Evolutionary conservation across 2,888 invertebrate species (phyloP).

Genomic region (Scaptomyza polygonia): DNA sequence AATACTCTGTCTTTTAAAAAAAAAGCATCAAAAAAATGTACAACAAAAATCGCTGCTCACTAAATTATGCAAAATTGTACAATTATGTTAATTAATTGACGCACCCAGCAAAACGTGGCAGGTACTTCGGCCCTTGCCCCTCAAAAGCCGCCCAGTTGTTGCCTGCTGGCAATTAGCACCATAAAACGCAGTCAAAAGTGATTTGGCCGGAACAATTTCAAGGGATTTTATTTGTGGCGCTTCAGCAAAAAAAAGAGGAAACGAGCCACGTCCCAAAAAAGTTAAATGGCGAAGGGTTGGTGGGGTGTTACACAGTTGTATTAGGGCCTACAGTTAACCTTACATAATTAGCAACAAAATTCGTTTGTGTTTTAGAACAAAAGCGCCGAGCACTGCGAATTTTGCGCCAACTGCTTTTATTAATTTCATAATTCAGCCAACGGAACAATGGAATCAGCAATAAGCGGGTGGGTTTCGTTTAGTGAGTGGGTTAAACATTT

Average conservation of each 20-base stretch:
- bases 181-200: constrained; percentile 72
- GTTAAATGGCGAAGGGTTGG: neutral
- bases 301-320: neutral
- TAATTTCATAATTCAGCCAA: constrained; percentile 77
- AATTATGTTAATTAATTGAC: constrained; percentile 79
- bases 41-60: constrained; percentile 34
- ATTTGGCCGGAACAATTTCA: constrained; percentile 37
- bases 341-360: constrained; percentile 77
- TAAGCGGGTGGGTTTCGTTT: neutral
- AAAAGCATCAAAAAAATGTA: neutral
- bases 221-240: constrained; percentile 51
- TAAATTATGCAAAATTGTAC: constrained; percentile 78
- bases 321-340: constrained; percentile 58
- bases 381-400: constrained; percentile 68
- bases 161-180: constrained; percentile 68
- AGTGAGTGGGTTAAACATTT: neutral
- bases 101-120: constrained; percentile 19
- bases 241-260: constrained; percentile 33
- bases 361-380: constrained; percentile 74
- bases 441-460: constrained; percentile 42
- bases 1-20: neutral
- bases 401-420: constrained; percentile 66
- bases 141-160: constrained; percentile 7
- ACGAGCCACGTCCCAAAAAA: neutral
- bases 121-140: too few relatives aligned